A percentile compares a stretch with the other conserved stretches of the same genome.
Conservation (phyloP, 2,797 vertebrate species). For the Caiman crocodilus region DNA sequence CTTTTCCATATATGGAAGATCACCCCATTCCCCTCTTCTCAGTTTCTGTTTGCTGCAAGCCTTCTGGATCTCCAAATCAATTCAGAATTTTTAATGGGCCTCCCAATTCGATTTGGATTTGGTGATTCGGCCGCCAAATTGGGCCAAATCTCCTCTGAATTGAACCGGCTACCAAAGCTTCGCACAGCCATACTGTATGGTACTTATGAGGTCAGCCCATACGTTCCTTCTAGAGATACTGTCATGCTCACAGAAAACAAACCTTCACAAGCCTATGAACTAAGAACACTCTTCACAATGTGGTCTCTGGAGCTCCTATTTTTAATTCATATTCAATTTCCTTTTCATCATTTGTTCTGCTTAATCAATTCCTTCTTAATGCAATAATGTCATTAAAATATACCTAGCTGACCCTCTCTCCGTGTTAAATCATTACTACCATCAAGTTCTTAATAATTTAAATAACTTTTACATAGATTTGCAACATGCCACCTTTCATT, state of each 20-base stretch:
- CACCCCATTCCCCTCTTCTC: too few relatives aligned
- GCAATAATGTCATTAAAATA: neutral
- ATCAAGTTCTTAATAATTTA: neutral
- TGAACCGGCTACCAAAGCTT: too few relatives aligned
- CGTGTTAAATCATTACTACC: neutral
- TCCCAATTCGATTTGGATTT: too few relatives aligned
- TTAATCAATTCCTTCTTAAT: neutral
- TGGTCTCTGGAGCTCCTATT: neutral
- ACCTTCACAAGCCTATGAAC: neutral
- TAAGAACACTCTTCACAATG: neutral
- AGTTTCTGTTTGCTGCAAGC: too few relatives aligned
- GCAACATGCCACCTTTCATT: neutral
- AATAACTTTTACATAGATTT: neutral
- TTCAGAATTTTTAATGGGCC: too few relatives aligned
- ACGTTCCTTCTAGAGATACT: neutral
- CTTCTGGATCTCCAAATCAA: too few relatives aligned
- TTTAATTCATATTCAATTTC: neutral
- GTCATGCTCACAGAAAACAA: neutral
- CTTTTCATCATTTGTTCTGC: neutral
- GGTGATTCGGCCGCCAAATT: too few relatives aligned
- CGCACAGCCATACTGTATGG: neutral
- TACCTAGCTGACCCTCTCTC: neutral
- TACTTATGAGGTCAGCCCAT: accelerated
- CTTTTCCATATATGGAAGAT: too few relatives aligned
- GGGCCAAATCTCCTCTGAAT: too few relatives aligned